Evolutionary conservation across 64 coral and sea anemone species (phyloP), one percentile per base, ranked within the genome.

Genomic region (Catalaphyllia jardinei): DNA sequence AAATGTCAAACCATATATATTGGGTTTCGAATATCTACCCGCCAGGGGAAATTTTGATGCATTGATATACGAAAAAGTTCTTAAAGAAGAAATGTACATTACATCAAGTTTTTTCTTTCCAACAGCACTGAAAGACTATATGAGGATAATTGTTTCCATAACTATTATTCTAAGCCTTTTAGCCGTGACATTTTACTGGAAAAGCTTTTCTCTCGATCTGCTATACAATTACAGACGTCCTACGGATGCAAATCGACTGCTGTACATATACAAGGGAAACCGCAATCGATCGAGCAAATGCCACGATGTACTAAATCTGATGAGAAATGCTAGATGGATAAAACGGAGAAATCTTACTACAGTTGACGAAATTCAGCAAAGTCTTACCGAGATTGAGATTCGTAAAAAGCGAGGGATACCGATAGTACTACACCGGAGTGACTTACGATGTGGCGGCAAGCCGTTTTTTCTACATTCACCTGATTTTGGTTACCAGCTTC

Each of bases 341-440:
- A 77, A 54, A 46, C 74, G 61, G 27, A 22, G 28, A 49, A 50
- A 57, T 3, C 10, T 88, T 0, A 88, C 73, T 15, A 4, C 30
- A 67, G 7, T 10, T 61, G 74, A 88, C 16, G 50, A 28, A 38
- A 77, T 24, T 63, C 52, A 4, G 7, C 72, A 76, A 49, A 28
- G 11, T 17, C 11, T 25, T 77, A 25, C 29, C 7, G 88, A 94
- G 39, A 17, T 90, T n/a, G 12, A 64, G 18, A 89, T 94, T 57
- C 88, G 93, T 4, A 90, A 71, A 79, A 89, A 87, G 13, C 52
- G 88, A 50, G 59, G 63, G 4, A 82, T 90, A 1, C 93, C 93
- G 11, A 24, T 73, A 38, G 24, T 27, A 0, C 28, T 94, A n/a
- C 35, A 81, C 8, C 71, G 88, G 2, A 86, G 39, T 19, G 93